Percentiles rank a stretch among this genome's conserved stretches.
phyloP scores from a whole-genome alignment of 2,888 invertebrate genomes.

The Aquatica leii region DNA sequence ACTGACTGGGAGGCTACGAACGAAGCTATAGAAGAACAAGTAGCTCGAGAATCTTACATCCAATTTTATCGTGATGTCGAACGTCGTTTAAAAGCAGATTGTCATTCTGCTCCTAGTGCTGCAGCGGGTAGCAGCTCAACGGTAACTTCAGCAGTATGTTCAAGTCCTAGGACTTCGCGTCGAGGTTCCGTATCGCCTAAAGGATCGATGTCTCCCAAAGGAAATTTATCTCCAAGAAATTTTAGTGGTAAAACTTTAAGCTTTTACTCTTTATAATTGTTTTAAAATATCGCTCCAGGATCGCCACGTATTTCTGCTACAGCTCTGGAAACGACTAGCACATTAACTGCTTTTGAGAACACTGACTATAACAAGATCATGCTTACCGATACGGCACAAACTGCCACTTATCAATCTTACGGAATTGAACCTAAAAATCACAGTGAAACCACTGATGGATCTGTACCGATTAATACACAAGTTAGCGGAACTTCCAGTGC shows the following conservation, averaged over 20 bases:
- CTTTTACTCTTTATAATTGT: background rate
- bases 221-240: constrained; percentile 52
- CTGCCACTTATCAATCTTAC: constrained; percentile 15
- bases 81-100: constrained; percentile 56
- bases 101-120: constrained; percentile 46
- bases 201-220: constrained; percentile 57
- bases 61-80: constrained; percentile 66
- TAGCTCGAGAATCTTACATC: constrained; percentile 84
- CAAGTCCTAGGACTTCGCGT: constrained; percentile 54
- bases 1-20: constrained; percentile 94
- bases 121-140: constrained; percentile 57
- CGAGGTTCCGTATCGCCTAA: constrained; percentile 58
- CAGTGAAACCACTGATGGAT: constrained; percentile 16
- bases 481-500: constrained; percentile 9
- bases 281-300: constrained; percentile 9
- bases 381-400: constrained; percentile 6
- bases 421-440: constrained; percentile 18
- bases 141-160: constrained; percentile 53
- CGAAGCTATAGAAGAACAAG: constrained; percentile 88
- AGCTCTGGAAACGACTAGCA: background rate
- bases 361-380: constrained; percentile 17
- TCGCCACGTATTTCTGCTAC: constrained; percentile 12
- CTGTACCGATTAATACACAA: constrained; percentile 9
- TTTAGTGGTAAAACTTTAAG: constrained; percentile 31
- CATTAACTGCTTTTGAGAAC: constrained; percentile 15